Evolutionary conservation across 35 echinoderm and acorn worm genomes (phyloP).

Genomic region (Ptychodera flava): DNA sequence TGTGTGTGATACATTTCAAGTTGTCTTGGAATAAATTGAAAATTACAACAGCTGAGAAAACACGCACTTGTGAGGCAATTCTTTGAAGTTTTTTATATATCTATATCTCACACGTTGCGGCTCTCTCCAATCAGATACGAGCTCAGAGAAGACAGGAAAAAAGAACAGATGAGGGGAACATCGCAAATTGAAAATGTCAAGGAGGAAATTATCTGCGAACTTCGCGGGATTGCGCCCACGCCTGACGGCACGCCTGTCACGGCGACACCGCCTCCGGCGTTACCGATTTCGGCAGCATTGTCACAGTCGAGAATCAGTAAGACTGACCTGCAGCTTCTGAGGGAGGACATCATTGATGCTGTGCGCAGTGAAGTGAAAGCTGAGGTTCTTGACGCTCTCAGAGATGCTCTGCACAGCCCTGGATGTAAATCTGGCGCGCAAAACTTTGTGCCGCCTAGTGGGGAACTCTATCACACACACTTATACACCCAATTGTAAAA

Average conservation of each 20-base stretch:
- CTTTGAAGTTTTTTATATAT: too few species aligned
- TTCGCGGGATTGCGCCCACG: background rate
- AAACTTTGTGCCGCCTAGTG: background rate
- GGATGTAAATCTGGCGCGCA: background rate
- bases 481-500: background rate
- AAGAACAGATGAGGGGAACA: slow-evolving; percentile 33
- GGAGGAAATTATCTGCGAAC: background rate
- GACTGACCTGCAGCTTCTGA: background rate
- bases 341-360: background rate
- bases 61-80: too few species aligned
- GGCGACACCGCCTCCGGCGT: background rate
- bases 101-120: too few species aligned
- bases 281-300: background rate
- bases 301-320: background rate
- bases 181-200: background rate
- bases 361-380: background rate
- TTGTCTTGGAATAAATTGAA: too few species aligned
- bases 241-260: background rate
- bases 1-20: too few species aligned
- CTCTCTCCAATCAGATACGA: slow-evolving; percentile 62
- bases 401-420: background rate
- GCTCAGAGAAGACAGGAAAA: slow-evolving; percentile 82
- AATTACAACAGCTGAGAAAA: too few species aligned
- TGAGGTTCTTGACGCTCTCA: background rate
- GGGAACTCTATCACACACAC: background rate